Evolutionary conservation across 2,797 vertebrate genomes (phyloP).

Genomic region (Paguma larvata): DNA sequence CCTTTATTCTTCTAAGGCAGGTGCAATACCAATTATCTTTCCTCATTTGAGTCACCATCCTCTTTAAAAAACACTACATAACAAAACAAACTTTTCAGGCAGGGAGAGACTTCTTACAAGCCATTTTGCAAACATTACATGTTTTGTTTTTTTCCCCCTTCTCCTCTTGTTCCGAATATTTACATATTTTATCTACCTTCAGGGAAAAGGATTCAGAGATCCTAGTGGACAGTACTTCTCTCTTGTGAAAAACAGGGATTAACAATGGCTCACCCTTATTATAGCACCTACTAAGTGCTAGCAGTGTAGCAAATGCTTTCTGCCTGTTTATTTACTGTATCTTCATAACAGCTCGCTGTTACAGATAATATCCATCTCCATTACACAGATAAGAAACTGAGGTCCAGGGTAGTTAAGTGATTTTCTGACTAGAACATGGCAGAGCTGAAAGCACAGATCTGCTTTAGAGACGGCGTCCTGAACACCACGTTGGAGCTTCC

Average conservation of each 20-base stretch:
- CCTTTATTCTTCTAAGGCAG: background rate
- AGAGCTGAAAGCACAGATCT: background rate
- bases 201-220: background rate
- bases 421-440: too few relatives aligned
- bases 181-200: slow-evolving; percentile 42
- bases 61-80: background rate
- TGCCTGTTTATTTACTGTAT: background rate
- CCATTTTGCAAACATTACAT: background rate
- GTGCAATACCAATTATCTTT: background rate
- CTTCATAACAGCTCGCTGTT: background rate
- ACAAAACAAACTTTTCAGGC: slow-evolving; percentile 20
- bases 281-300: background rate
- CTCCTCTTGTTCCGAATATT: slow-evolving; percentile 10
- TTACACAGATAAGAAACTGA: background rate
- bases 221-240: background rate
- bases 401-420: background rate
- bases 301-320: background rate
- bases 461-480: background rate
- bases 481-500: accelerated
- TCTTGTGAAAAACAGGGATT: background rate
- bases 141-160: background rate
- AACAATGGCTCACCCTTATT: accelerated
- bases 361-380: background rate
- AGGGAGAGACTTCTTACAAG: background rate
- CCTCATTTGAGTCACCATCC: background rate